phyloP scores from a whole-genome alignment of 2,888 invertebrate species.

The Leptinotarsa rubiginosa region DNA sequence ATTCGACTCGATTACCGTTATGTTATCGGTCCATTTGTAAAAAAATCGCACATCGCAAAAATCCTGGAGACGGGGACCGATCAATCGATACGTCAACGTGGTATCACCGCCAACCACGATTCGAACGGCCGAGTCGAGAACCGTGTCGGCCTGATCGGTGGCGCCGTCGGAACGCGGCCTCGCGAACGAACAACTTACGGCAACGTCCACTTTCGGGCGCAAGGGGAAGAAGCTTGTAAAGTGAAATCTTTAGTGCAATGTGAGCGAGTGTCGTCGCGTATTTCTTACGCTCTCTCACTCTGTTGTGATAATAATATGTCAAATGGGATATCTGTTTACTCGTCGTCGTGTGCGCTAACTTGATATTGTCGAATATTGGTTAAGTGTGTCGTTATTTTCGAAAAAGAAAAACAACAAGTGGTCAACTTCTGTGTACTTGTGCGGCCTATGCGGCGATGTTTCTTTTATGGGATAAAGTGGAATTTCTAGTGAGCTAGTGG shows the following conservation, averaged over 20 bases:
- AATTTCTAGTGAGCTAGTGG: slow-evolving; percentile 44
- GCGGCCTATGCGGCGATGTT: slow-evolving; percentile 30
- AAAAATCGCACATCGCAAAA: neutral
- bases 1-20: no score
- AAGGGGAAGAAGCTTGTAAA: slow-evolving; percentile 65
- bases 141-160: slow-evolving; percentile 60
- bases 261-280: slow-evolving; percentile 52
- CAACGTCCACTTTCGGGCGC: slow-evolving; percentile 60
- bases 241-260: slow-evolving; percentile 65
- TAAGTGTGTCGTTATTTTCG: slow-evolving; percentile 38
- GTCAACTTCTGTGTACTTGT: slow-evolving; percentile 45
- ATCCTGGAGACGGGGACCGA: neutral
- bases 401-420: slow-evolving; percentile 52
- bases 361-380: slow-evolving; percentile 43
- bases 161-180: slow-evolving; percentile 60
- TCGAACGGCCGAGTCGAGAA: slow-evolving; percentile 46
- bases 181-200: slow-evolving; percentile 56
- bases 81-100: slow-evolving; percentile 5
- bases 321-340: slow-evolving; percentile 52
- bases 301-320: slow-evolving; percentile 55
- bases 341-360: slow-evolving; percentile 47
- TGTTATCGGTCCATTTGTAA: neutral
- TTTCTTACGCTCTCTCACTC: slow-evolving; percentile 50
- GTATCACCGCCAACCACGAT: slow-evolving; percentile 32
- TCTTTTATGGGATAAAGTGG: slow-evolving; percentile 43